Evolutionary conservation across 2,797 vertebrate genomes (phyloP).

Genomic region (Ispidina picta): DNA sequence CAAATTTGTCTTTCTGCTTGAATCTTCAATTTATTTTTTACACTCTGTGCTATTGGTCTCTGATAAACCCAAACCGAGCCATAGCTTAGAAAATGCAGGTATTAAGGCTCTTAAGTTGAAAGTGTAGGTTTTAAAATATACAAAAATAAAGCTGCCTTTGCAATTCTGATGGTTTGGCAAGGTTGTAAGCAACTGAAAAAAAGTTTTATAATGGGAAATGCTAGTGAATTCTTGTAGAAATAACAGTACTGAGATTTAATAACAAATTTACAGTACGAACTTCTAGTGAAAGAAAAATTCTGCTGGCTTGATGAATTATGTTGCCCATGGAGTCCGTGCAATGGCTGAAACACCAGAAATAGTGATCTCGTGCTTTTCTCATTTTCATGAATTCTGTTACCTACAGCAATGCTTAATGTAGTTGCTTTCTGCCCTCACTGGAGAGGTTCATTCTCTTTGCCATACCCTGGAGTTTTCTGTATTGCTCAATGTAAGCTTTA

Average conservation of each 20-base stretch:
- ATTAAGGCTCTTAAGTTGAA: neutral
- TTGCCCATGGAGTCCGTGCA: neutral
- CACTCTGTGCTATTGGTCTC: neutral
- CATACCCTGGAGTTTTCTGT: neutral
- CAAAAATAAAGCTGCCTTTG: neutral
- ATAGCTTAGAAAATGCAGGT: neutral
- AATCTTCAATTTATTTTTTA: neutral
- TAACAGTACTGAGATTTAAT: neutral
- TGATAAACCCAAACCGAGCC: neutral
- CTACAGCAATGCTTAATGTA: neutral
- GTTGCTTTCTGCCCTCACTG: neutral
- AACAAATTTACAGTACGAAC: neutral
- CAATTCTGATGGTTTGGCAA: neutral
- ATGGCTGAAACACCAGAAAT: neutral
- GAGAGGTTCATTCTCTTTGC: neutral
- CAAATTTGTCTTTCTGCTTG: neutral
- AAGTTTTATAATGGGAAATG: neutral
- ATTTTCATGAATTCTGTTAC: neutral
- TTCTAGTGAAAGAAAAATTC: neutral
- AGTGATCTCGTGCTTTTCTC: neutral
- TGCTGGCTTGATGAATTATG: neutral
- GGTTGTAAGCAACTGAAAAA: neutral
- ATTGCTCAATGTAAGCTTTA: neutral
- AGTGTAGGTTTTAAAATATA: neutral
- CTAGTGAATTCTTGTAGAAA: neutral